A percentile compares a stretch with the other conserved stretches of the same genome.
Evolutionary conservation across 2,113 vertebrate species (phyloP).

Genomic region (Amazona vittata): DNA sequence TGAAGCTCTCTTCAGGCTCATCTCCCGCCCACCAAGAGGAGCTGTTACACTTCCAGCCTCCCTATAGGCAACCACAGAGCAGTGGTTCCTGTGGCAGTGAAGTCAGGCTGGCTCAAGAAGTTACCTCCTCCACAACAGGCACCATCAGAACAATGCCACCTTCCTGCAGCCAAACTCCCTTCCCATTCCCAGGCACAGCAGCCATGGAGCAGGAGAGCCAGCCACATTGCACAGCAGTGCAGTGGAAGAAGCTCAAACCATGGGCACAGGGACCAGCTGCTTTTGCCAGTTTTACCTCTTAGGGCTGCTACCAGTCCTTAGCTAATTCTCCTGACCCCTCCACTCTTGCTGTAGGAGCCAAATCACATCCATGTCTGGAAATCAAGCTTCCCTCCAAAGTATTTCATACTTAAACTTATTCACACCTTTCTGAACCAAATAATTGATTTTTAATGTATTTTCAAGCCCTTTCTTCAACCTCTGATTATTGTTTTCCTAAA

Average conservation of each 20-base stretch:
- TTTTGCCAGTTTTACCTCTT: background rate
- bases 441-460: background rate
- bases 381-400: background rate
- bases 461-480: background rate
- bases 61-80: background rate
- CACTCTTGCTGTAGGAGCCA: background rate
- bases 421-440: background rate
- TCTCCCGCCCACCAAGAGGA: background rate
- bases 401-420: background rate
- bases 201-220: background rate
- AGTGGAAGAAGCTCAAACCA: background rate
- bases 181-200: fast-evolving
- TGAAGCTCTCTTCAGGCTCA: background rate
- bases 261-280: background rate
- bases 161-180: background rate
- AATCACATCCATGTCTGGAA: background rate
- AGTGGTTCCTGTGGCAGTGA: fast-evolving
- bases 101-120: background rate
- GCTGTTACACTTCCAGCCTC: background rate
- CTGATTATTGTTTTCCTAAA: background rate
- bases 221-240: fast-evolving
- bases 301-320: background rate
- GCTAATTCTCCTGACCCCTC: background rate
- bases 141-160: background rate
- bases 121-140: background rate